Evolutionary conservation across 2,113 vertebrate genomes (phyloP).

Genomic region (Parus major): DNA sequence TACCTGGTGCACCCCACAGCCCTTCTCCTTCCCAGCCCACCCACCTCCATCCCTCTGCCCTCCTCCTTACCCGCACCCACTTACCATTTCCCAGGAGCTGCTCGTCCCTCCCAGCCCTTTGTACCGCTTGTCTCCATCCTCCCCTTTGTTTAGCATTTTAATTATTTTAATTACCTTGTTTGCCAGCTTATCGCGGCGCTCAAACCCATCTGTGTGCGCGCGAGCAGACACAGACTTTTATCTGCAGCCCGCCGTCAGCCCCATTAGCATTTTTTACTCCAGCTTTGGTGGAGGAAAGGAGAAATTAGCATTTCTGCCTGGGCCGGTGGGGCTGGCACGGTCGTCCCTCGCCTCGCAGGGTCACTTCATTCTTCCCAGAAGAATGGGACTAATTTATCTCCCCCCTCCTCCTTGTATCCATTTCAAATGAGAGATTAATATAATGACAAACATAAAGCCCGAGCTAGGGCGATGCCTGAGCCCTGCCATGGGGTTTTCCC

Average conservation of each 20-base stretch:
- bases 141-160: conserved; percentile 75
- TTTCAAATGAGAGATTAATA: conserved; percentile 50
- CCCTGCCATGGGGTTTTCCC: neutral
- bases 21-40: neutral
- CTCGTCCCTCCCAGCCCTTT: conserved; percentile 53
- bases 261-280: conserved; percentile 68
- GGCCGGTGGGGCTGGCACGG: conserved; percentile 10
- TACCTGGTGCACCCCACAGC: neutral
- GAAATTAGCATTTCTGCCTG: conserved; percentile 67
- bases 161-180: conserved; percentile 77
- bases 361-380: conserved; percentile 63
- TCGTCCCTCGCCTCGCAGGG: conserved; percentile 17
- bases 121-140: conserved; percentile 54
- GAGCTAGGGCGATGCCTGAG: neutral
- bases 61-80: neutral
- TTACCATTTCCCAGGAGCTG: conserved; percentile 8
- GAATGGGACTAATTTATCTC: conserved; percentile 69
- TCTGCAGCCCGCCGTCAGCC: conserved; percentile 51
- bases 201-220: conserved; percentile 59
- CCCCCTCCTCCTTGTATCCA: conserved; percentile 1
- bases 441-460: neutral
- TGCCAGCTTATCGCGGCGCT: conserved; percentile 70
- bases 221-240: conserved; percentile 68
- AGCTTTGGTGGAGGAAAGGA: conserved; percentile 33
- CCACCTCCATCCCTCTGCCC: neutral